Conservation (phyloP, 2,113 vertebrate genomes). For the Semicossyphus pulcher region DNA sequence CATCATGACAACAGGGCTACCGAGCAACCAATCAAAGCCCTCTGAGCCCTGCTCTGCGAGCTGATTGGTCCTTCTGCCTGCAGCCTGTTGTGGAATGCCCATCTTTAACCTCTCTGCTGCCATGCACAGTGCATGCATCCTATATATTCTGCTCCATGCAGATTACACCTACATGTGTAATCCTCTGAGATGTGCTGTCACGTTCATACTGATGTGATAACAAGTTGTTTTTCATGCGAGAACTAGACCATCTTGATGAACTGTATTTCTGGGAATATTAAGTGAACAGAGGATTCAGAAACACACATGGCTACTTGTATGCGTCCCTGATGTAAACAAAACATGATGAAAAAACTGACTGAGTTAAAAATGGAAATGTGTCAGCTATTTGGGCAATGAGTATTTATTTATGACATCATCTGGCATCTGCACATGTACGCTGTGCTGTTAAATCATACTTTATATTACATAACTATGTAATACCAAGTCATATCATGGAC, state of each 20-base stretch:
- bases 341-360: too few relatives aligned
- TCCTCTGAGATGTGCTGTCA: conserved; percentile 24
- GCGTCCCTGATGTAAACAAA: conserved; percentile 20
- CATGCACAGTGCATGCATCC: conserved; percentile 41
- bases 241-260: not conserved
- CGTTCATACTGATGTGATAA: not conserved
- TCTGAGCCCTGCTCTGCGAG: conserved; percentile 36
- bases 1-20: conserved; percentile 78
- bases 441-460: not conserved
- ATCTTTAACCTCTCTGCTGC: conserved; percentile 77
- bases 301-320: not conserved
- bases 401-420: not conserved
- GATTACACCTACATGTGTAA: conserved; percentile 52
- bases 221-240: conserved; percentile 12
- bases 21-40: conserved; percentile 74
- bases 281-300: not conserved
- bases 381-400: not conserved
- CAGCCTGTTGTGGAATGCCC: conserved; percentile 80
- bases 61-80: conserved; percentile 72
- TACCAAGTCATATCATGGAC: not conserved
- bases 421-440: not conserved
- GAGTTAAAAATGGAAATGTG: not conserved
- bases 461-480: not conserved
- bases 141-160: conserved; percentile 33
- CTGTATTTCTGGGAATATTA: not conserved